phyloP scores from a whole-genome alignment of 2,113 vertebrate genomes.

The Morone saxatilis region DNA sequence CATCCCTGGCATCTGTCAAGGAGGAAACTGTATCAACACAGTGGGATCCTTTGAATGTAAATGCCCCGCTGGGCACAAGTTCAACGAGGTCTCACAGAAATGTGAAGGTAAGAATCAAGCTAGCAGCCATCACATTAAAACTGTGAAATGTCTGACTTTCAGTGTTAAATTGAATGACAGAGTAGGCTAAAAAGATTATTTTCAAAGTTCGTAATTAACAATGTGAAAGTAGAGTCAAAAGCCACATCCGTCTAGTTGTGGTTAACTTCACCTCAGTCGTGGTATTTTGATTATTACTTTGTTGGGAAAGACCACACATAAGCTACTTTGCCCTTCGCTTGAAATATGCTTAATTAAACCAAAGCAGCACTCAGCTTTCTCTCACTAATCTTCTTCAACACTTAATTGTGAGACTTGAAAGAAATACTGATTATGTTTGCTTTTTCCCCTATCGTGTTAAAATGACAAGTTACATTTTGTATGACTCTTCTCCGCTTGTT shows the following conservation, averaged over 20 bases:
- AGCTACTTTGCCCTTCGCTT: slow-evolving; percentile 50
- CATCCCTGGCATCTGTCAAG: slow-evolving; percentile 98
- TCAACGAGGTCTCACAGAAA: slow-evolving; percentile 98
- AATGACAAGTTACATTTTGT: not conserved
- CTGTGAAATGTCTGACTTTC: slow-evolving; percentile 37
- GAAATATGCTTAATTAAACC: slow-evolving; percentile 70
- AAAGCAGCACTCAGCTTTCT: slow-evolving; percentile 52
- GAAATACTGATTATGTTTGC: slow-evolving; percentile 3
- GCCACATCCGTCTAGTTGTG: slow-evolving; percentile 66
- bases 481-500: no score
- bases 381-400: slow-evolving; percentile 22
- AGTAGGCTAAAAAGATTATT: slow-evolving; percentile 37
- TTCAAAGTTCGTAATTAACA: slow-evolving; percentile 47
- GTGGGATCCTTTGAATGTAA: slow-evolving; percentile 99
- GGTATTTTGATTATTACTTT: slow-evolving; percentile 66
- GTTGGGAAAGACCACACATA: slow-evolving; percentile 71
- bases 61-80: slow-evolving; percentile 98
- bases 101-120: slow-evolving; percentile 92
- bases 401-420: slow-evolving; percentile 36
- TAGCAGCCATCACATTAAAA: not conserved
- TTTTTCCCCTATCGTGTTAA: not conserved
- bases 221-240: slow-evolving; percentile 49
- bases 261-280: slow-evolving; percentile 52
- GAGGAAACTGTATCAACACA: slow-evolving; percentile 99
- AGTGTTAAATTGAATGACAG: slow-evolving; percentile 48